Conservation (phyloP, 2,888 invertebrate genomes). For the Thera obeliscata region DNA sequence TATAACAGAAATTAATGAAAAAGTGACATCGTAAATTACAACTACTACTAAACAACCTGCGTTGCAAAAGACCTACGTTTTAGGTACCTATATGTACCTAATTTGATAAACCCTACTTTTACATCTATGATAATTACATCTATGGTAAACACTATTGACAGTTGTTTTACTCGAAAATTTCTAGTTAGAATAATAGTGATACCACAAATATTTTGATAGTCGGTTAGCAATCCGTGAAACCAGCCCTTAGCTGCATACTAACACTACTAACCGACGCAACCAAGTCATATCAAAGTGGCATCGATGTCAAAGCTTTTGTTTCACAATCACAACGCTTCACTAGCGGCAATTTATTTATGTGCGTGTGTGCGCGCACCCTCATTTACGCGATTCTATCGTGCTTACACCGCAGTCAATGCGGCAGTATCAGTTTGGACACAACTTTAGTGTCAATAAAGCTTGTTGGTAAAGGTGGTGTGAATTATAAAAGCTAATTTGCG, state of each 20-base stretch:
- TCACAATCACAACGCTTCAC: neutral
- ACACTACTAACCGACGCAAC: neutral
- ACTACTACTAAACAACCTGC: too few relatives aligned
- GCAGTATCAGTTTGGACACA: neutral
- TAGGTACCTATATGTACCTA: too few relatives aligned
- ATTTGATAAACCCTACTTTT: too few relatives aligned
- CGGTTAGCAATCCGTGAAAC: too few relatives aligned
- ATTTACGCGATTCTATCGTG: neutral
- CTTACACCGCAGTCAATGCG: neutral
- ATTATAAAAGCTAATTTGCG: conserved; percentile 28
- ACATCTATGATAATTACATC: too few relatives aligned
- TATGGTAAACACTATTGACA: too few relatives aligned
- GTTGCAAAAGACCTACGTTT: too few relatives aligned
- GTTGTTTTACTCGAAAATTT: too few relatives aligned
- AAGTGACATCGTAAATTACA: too few relatives aligned
- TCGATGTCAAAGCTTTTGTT: neutral
- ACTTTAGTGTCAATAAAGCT: conserved; percentile 24
- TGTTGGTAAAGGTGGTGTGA: conserved; percentile 17
- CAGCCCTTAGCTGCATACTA: neutral
- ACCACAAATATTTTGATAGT: too few relatives aligned
- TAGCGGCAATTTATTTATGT: neutral
- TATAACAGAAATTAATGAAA: too few relatives aligned
- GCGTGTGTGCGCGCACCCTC: neutral
- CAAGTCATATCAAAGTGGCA: neutral
- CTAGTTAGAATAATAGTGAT: too few relatives aligned